Evolutionary conservation across 2,113 vertebrate genomes (phyloP).

Genomic region (Dasypus novemcinctus): DNA sequence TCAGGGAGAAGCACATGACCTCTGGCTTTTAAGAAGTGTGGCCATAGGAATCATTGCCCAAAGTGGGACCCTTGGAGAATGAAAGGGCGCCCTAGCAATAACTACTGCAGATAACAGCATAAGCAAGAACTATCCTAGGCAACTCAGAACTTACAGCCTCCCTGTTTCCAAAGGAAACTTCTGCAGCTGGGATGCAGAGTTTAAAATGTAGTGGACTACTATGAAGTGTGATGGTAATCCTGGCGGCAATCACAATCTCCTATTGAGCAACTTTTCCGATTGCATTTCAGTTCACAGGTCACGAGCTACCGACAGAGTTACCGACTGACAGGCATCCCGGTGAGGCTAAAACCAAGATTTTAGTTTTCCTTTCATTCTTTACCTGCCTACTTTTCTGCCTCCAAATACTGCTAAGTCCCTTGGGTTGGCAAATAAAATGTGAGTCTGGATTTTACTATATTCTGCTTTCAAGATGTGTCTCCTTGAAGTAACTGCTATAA

Average conservation of each 20-base stretch:
- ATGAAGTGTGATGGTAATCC: background rate
- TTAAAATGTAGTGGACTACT: background rate
- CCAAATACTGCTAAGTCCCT: background rate
- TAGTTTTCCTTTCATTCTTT: background rate
- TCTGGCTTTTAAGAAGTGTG: background rate
- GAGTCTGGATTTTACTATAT: background rate
- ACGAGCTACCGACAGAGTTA: background rate
- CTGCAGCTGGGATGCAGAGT: background rate
- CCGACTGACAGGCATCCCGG: background rate
- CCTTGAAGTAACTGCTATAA: background rate
- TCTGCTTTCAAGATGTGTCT: background rate
- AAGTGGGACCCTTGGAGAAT: background rate
- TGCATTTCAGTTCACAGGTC: background rate
- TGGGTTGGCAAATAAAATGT: background rate
- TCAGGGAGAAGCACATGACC: background rate
- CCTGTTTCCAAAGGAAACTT: background rate
- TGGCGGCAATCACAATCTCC: background rate
- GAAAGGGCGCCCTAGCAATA: background rate
- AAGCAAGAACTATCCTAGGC: background rate
- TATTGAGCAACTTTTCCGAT: background rate
- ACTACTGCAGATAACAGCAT: background rate
- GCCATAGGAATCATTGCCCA: background rate
- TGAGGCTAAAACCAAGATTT: background rate
- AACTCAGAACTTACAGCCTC: background rate
- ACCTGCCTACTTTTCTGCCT: background rate